Evolutionary conservation across 2,797 vertebrate genomes (phyloP), one percentile per base, ranked within the genome.

Genomic region (Epinephelus malabaricus): DNA sequence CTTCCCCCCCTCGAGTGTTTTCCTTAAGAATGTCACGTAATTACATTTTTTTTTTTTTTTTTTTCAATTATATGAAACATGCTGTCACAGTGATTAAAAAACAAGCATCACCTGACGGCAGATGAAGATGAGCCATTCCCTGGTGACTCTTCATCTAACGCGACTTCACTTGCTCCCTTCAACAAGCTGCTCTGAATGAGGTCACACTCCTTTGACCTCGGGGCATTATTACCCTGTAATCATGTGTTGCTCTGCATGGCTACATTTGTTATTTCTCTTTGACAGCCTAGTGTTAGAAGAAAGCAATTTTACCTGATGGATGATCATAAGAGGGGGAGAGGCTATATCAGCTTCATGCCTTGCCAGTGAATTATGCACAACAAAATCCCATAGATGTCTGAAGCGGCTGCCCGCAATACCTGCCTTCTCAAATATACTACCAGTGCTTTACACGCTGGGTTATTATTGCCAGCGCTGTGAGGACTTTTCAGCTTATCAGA

Each of bases 291-390:
- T 88, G 90, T 88, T 89, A 67, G 85, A 86, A 89, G 82, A 90
- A 92, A 89, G 92, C 91, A 89, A 90, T 93, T 94, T 83, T 65
- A 86, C 72, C 89, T 94, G 92, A 95, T 92, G 87, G 90, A 94
- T 94, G 91, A 84, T 89, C 87, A 85, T 87, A 81, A 74, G 80
- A 82, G 54, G 23, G 30, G 65, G 83, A 84, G 87, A 83, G 88
- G 79, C 75, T 84, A 62, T 77, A 91, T 83, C 83, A 86, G 89
- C 74, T 77, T 76, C 73, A 73, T 60, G 83, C 73, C 80, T 88
- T 47, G 49, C 70, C 78, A 2, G 86, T 92, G 87, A 93, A 91
- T 92, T 91, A 93, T 91, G 84, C 87, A 81, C 80, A 84, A 75
- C 51, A 64, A 82, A 89, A 87, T 81, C 85, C 81, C 72, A 23